Evolutionary conservation across 2,888 invertebrate species (phyloP).

Genomic region (Arge pagana): DNA sequence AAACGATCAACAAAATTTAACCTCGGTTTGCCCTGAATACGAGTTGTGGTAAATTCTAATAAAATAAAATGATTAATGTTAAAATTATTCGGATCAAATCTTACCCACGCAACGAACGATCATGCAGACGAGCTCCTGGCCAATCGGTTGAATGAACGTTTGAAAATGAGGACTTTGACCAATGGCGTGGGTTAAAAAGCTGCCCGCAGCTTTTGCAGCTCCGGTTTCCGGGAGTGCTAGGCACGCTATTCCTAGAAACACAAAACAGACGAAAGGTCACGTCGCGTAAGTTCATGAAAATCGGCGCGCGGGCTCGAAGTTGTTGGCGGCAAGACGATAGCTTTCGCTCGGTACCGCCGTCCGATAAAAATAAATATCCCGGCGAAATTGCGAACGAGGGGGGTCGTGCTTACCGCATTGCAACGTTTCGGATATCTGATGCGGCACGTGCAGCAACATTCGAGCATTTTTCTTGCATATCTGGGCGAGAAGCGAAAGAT

Average conservation of each 20-base stretch:
- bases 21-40: too few relatives aligned
- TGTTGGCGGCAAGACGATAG: too few relatives aligned
- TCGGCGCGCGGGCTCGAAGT: too few relatives aligned
- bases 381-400: background rate
- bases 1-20: too few relatives aligned
- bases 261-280: background rate
- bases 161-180: slow-evolving; percentile 60
- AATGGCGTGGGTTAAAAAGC: slow-evolving; percentile 67
- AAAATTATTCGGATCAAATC: too few relatives aligned
- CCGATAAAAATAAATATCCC: too few relatives aligned
- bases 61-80: too few relatives aligned
- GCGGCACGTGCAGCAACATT: slow-evolving; percentile 53
- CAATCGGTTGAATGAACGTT: slow-evolving; percentile 63
- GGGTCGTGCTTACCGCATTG: slow-evolving; percentile 52
- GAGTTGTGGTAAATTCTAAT: too few relatives aligned
- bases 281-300: background rate
- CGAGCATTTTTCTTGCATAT: slow-evolving; percentile 68
- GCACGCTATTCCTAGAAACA: slow-evolving; percentile 63
- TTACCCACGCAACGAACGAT: slow-evolving; percentile 65
- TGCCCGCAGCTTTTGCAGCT: slow-evolving; percentile 65
- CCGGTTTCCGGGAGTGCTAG: slow-evolving; percentile 66
- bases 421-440: slow-evolving; percentile 54
- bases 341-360: too few relatives aligned
- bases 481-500: slow-evolving; percentile 68
- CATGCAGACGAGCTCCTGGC: slow-evolving; percentile 65